Percentiles rank a stretch among this genome's conserved stretches.
Evolutionary conservation across 2,113 vertebrate genomes (phyloP).

Genomic region (Gavialis gangeticus): DNA sequence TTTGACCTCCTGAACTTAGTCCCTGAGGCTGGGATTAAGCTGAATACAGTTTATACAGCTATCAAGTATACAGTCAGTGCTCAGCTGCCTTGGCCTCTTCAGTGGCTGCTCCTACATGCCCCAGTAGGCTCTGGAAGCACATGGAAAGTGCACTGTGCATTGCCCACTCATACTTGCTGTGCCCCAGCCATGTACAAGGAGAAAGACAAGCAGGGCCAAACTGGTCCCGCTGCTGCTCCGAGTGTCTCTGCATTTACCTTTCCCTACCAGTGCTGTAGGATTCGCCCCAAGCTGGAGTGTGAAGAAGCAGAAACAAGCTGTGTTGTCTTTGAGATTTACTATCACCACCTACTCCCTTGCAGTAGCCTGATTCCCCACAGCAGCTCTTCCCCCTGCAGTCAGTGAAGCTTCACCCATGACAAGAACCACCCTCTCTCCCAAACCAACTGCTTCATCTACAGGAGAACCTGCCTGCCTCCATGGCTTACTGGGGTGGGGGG

Average conservation of each 20-base stretch:
- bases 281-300: neutral
- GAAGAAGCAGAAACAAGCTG: neutral
- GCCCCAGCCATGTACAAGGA: neutral
- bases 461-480: neutral
- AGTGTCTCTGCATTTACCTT: neutral
- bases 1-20: too few species aligned
- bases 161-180: rapidly evolving
- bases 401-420: neutral
- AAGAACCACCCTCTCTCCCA: neutral
- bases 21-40: neutral
- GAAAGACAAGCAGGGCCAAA: neutral
- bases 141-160: rapidly evolving
- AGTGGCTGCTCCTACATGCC: neutral
- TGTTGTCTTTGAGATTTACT: neutral
- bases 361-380: neutral
- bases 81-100: neutral
- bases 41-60: neutral
- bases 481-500: neutral
- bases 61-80: neutral
- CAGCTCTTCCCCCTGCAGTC: neutral
- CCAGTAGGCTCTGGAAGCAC: neutral
- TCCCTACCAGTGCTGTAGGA: too few species aligned
- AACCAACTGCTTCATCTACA: neutral
- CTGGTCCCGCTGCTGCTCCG: slow-evolving; percentile 3
- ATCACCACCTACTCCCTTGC: neutral